phyloP scores from a whole-genome alignment of 2,888 invertebrate species.

The Microctonus hyperodae region DNA sequence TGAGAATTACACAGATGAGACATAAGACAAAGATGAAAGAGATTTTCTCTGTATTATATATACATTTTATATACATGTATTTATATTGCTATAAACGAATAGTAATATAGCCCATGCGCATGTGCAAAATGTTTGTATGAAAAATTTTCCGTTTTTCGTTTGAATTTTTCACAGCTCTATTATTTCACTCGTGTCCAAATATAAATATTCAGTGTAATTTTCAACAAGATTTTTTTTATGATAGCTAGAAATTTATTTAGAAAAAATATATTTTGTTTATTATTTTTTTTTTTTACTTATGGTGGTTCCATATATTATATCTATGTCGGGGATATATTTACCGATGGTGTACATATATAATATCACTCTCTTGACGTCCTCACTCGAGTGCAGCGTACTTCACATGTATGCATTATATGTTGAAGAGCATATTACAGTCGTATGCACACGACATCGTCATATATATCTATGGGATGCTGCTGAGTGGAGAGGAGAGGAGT shows the following conservation, averaged over 20 bases:
- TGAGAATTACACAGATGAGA: slow-evolving; percentile 13
- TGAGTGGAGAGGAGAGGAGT: slow-evolving; percentile 19
- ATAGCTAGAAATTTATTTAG: too few species aligned
- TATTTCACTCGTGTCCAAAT: slow-evolving; percentile 46
- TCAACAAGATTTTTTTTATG: too few species aligned
- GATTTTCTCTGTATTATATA: not conserved
- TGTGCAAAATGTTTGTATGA: slow-evolving; percentile 24
- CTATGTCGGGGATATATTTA: not conserved
- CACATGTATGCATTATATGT: slow-evolving; percentile 23
- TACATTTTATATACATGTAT: not conserved
- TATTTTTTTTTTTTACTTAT: too few species aligned
- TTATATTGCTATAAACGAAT: not conserved
- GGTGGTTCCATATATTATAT: not conserved
- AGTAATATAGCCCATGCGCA: slow-evolving; percentile 35
- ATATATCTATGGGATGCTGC: slow-evolving; percentile 31
- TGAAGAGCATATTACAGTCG: slow-evolving; percentile 30
- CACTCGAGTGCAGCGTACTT: slow-evolving; percentile 6
- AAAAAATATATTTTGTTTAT: too few species aligned
- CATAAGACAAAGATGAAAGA: slow-evolving; percentile 32
- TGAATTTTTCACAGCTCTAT: slow-evolving; percentile 41
- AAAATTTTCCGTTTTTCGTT: slow-evolving; percentile 38
- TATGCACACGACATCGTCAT: slow-evolving; percentile 22
- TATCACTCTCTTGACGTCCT: slow-evolving; percentile 10
- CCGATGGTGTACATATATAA: not conserved
- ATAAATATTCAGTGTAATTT: too few species aligned